Percentiles rank a stretch among this genome's conserved stretches.
Conservation (phyloP, 2,797 vertebrate species). For the Helostoma temminkii region DNA sequence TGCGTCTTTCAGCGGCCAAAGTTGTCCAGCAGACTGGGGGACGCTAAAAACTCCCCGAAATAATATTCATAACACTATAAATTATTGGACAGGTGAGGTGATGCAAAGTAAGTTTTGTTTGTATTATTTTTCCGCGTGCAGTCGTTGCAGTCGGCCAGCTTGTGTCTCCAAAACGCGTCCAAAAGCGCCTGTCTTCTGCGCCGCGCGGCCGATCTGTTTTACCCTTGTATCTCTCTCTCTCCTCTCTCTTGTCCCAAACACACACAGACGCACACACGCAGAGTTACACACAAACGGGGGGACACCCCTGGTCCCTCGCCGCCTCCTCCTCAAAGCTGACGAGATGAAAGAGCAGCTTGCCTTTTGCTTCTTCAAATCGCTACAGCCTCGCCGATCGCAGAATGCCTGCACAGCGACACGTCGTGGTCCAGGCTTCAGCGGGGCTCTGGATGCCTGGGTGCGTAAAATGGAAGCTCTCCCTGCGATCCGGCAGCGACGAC, state of each 20-base stretch:
- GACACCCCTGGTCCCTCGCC: conserved; percentile 78
- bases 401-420: conserved; percentile 66
- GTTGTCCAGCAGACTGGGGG: conserved; percentile 65
- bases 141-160: conserved; percentile 52
- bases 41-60: conserved; percentile 40
- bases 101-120: conserved; percentile 73
- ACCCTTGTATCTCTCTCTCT: conserved; percentile 71
- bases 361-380: conserved; percentile 53
- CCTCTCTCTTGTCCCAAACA: conserved; percentile 58
- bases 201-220: conserved; percentile 78
- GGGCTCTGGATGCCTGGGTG: conserved; percentile 44
- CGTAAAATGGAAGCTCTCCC: conserved; percentile 65
- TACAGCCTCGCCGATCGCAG: conserved; percentile 42
- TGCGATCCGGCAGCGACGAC: conserved; percentile 46
- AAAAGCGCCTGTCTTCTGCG: conserved; percentile 77
- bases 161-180: conserved; percentile 75
- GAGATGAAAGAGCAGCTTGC: conserved; percentile 81
- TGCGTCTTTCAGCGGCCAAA: conserved; percentile 68
- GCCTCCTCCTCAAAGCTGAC: conserved; percentile 78
- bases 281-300: conserved; percentile 63
- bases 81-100: conserved; percentile 54
- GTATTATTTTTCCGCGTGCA: conserved; percentile 48
- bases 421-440: conserved; percentile 10
- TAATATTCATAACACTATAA: conserved; percentile 23
- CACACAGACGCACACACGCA: conserved; percentile 16